Evolutionary conservation across 2,888 invertebrate genomes (phyloP), one percentile per base, ranked within the genome.

Genomic region (Apamea epomidion): DNA sequence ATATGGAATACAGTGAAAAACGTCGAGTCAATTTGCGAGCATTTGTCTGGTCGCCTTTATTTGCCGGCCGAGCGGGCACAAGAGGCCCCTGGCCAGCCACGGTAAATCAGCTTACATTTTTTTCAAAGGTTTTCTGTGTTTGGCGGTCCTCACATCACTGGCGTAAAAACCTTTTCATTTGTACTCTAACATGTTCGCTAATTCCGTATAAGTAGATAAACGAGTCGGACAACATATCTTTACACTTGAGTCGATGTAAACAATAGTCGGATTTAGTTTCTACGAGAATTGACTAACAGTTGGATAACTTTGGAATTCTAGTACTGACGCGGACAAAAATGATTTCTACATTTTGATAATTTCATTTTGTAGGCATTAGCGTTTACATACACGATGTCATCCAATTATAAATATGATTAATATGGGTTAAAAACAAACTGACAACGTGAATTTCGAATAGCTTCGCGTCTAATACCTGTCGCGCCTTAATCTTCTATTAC

Each of bases 41-140:
- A 96, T 96, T 96, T 96, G 96, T 96, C 96, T 96, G 95, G 95
- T 95, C 94, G 95, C 95, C 95, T 96, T 96, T 96, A 96, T 96
- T 97, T 97, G 95, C 94, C 95, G 96, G 96, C 92, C 94, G 95
- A 95, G 93, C 92, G 95, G 91, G 89, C 94, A 93, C 94, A 93
- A 94, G 94, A 94, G 94, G 93, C 92, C 93, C 91, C 93, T 93
- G 92, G 92, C 93, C 93, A 91, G 94, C 93, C 92, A 93, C 96
- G 94, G 95, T 96, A 96, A 96, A 96, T 96, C 96, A 96, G 96
- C 96, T 96, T 96, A 96, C 94, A 95, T 95, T 96, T 96, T 84
- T 96, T 96, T 95, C 95, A 95, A 96, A 95, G 95, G 95, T 94
- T 95, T 94, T 94, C 95, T 96, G 95, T 94, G 94, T 96, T 96